Evolutionary conservation across 2,888 invertebrate genomes (phyloP).

Genomic region (Leptarthrus brevirostris): DNA sequence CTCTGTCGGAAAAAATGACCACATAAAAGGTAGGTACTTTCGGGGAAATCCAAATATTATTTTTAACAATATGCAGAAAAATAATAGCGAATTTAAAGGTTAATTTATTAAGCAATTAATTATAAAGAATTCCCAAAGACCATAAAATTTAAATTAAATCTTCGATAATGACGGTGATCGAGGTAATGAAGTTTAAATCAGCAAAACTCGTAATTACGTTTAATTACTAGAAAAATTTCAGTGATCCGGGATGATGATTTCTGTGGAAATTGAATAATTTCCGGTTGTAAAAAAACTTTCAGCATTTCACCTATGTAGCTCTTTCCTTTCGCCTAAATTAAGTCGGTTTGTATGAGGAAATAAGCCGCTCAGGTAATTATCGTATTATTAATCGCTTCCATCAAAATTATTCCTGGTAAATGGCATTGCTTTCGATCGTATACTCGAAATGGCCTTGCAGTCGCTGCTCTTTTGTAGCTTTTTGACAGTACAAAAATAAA

Average conservation of each 20-base stretch:
- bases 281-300: neutral
- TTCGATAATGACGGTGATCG: too few species aligned
- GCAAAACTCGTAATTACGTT: too few species aligned
- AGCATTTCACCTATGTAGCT: neutral
- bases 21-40: too few species aligned
- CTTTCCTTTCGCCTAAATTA: neutral
- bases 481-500: neutral
- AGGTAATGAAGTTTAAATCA: too few species aligned
- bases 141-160: too few species aligned
- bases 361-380: neutral
- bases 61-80: too few species aligned
- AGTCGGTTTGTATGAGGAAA: neutral
- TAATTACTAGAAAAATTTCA: neutral
- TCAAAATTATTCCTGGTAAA: conserved; percentile 3
- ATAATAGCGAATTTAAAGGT: too few species aligned
- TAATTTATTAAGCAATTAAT: too few species aligned
- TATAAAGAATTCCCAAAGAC: too few species aligned
- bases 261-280: neutral
- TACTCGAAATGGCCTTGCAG: conserved; percentile 27
- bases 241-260: neutral
- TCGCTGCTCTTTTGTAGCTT: conserved; percentile 20
- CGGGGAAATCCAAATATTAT: too few species aligned
- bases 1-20: too few species aligned
- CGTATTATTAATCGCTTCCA: neutral
- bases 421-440: conserved; percentile 18